Base-by-base conservation (phyloP, 2,888 invertebrate genomes). In the Orchestes rusci region DNA sequence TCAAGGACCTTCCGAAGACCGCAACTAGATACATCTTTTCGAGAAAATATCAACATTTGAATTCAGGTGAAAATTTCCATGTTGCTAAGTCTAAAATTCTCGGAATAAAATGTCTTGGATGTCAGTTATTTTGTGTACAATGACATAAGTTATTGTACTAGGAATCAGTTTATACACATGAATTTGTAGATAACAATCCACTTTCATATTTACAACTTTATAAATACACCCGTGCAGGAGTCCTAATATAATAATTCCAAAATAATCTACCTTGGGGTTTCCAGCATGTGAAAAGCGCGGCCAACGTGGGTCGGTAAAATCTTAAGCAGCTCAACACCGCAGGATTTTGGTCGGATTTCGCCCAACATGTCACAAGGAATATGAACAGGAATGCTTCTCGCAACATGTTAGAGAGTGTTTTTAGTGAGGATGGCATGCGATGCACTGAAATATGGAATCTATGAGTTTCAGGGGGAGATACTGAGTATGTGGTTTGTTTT, bases 211-310 rank as follows among this genome's bases (percentile, higher is more conserved):
- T 16, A 15, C 15, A 17, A 7, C 23, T 23, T 23, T 23, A 23
- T 23, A 10, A n/a, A 23, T 23, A 23, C 5, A 23, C 10, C 5
- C 23, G 23, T 23, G 23, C 23, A 5, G 10, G 5, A 7, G 5
- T 23, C 10, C 10, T 5, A 23, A 23, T 7, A 7, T 23, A 7
- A 23, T 7, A 23, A 23, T 23, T 23, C 23, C n/a, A n/a, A n/a
- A 23, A 10, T 10, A 23, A 35, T n/a, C 39, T 45, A 51, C 51
- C 51, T 43, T 32, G 31, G 33, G 28, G 35, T 35, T 37, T 37
- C 48, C 48, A 49, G 30, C 51, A 51, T n/a, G 39, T 20, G 33
- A 49, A 51, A 33, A 49, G 29, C 15, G 46, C 43, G 4, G 27
- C 43, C 28, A 49, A 46, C 8, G 30, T 40, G 15, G 48, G 43